Evolutionary conservation across 2,888 invertebrate species (phyloP), one percentile per base, ranked within the genome.

Genomic region (Drosophila rellima): DNA sequence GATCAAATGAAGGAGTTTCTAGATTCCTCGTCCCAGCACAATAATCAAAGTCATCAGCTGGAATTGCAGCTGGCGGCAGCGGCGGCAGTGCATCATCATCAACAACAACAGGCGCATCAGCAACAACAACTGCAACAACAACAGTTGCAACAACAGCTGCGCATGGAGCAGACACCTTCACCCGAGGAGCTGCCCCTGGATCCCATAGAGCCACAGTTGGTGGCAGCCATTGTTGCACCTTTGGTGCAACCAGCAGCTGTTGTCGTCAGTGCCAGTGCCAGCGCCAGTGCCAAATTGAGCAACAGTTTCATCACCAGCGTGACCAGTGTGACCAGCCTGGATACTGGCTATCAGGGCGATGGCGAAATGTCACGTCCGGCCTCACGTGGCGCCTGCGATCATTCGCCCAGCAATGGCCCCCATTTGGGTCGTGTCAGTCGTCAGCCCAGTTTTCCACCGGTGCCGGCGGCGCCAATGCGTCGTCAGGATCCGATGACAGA

Each of bases 321-420:
- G 17, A 97, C 97, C n/a, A 97, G 97, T 90, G 97, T 97, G 70
- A 96, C 97, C 29, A 98, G 98, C 92, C 94, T 97, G 78, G 98
- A 98, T 92, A 96, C 96, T n/a, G 98, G 98, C 42, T 98, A 98
- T 93, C 98, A 97, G 93, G 98, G 98, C 10, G 97, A 97, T 92
- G 97, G 97, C 5, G 97, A 97, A 93, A 96, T 96, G 95, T 97
- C 97, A 23, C 94, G 97, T 68, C 97, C 97, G 0, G 97, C 96
- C 0, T 97, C 97, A 82, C 94, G 97, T 73, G 93, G 93, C n/a
- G 95, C 95, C 17, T 95, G 96, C 35, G 96, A 96, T 90, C 95
- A 95, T 90, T 96, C 96, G 4, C 94, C 95, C 5, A 93, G 94
- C 51, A 94, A 94, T 80, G 94, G 93, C 13, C 93, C 94, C 59